phyloP scores from a whole-genome alignment of 2,797 vertebrate species.

The Acanthurus tractus region DNA sequence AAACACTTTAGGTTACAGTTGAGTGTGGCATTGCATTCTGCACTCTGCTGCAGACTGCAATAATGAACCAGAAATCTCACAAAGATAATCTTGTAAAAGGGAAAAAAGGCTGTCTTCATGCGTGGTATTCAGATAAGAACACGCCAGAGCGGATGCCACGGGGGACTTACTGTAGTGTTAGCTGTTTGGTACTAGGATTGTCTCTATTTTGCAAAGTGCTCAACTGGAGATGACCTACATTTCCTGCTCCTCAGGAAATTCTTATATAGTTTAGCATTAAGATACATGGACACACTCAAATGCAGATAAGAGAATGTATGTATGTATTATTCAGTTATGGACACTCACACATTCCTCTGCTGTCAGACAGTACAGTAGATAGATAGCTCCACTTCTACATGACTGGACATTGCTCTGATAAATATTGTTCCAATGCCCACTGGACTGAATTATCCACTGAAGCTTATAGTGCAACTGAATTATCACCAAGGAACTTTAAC shows the following conservation, averaged over 20 bases:
- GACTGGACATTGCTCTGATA: conserved; percentile 43
- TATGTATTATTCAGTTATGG: conserved; percentile 36
- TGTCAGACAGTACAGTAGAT: conserved; percentile 33
- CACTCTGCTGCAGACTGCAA: conserved; percentile 11
- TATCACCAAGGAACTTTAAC: conserved; percentile 22
- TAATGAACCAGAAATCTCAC: conserved; percentile 26
- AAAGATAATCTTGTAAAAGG: conserved; percentile 38
- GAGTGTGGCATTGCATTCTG: conserved; percentile 2
- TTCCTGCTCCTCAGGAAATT: conserved; percentile 47
- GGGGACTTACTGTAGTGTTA: conserved; percentile 19
- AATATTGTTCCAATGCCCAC: conserved; percentile 32
- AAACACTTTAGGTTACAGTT: conserved; percentile 17
- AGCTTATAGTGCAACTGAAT: conserved; percentile 15
- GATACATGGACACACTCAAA: conserved; percentile 20
- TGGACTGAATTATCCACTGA: conserved; percentile 35
- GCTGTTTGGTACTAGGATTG: conserved; percentile 38
- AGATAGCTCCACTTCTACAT: conserved; percentile 39
- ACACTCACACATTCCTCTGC: conserved; percentile 18
- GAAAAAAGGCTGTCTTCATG: conserved; percentile 15
- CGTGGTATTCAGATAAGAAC: conserved; percentile 42
- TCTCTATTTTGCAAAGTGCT: conserved; percentile 48
- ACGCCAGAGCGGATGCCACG: conserved; percentile 29
- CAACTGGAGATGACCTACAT: conserved; percentile 66
- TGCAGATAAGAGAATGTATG: conserved; percentile 4
- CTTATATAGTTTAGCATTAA: conserved; percentile 6